These are phyloP conservation scores for Hyles lineata DNA, from an alignment of 2,888 invertebrate genomes.

Conservation along the genomic window DNA sequence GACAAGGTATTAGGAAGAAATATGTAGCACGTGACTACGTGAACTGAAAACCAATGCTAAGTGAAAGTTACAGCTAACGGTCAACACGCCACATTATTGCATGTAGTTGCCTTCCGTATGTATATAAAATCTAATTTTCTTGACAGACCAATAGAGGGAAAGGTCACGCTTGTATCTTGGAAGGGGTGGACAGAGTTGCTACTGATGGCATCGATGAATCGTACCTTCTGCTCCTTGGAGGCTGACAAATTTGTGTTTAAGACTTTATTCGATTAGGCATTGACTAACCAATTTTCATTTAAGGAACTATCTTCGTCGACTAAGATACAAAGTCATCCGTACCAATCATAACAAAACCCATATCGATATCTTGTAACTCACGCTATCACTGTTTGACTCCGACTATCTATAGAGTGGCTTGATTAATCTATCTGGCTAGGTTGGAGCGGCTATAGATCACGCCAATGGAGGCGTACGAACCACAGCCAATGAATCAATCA, in stretches of 20 bases:
- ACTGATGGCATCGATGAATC: too few species aligned
- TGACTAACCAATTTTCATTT: too few species aligned
- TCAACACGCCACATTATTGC: constrained; percentile 14
- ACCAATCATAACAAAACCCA: neutral
- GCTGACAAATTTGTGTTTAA: too few species aligned
- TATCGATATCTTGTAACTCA: neutral
- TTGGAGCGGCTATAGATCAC: constrained; percentile 45
- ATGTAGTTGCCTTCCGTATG: neutral
- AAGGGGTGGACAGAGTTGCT: too few species aligned
- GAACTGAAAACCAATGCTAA: constrained; percentile 52
- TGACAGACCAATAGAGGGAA: neutral
- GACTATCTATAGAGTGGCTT: constrained; percentile 20
- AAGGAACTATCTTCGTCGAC: neutral
- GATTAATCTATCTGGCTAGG: constrained; percentile 28
- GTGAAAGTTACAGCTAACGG: constrained; percentile 51
- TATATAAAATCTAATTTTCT: neutral
- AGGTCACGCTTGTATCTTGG: too few species aligned
- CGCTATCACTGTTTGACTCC: neutral
- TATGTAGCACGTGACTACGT: constrained; percentile 64
- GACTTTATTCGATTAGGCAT: too few species aligned
- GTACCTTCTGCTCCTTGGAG: too few species aligned
- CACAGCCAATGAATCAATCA: constrained; percentile 58
- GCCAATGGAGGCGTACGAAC: constrained; percentile 51
- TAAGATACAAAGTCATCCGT: neutral
- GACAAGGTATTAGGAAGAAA: constrained; percentile 65